phyloP scores from a whole-genome alignment of 1,140 invertebrate species.

The Episyrphus balteatus region DNA sequence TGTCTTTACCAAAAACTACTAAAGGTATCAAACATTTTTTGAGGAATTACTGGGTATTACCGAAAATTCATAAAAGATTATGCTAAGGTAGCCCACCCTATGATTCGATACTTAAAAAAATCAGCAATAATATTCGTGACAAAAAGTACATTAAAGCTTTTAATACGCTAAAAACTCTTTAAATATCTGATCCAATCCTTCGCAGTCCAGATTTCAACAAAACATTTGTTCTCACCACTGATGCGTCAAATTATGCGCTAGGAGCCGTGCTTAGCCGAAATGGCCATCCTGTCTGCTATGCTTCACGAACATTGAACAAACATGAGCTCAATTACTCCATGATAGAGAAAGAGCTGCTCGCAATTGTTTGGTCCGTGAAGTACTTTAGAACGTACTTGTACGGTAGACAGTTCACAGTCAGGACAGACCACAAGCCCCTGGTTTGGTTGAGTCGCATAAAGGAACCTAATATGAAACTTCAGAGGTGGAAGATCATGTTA shows the following conservation, averaged over 20 bases:
- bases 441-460: slow-evolving; percentile 23
- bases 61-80: no score
- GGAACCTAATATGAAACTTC: slow-evolving; percentile 5
- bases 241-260: slow-evolving; percentile 7
- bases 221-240: slow-evolving; percentile 5
- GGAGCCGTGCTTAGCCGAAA: slow-evolving; percentile 6
- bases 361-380: no score
- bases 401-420: slow-evolving; percentile 2
- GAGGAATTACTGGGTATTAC: no score
- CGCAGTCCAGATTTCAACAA: slow-evolving; percentile 15
- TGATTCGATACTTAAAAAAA: no score
- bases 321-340: slow-evolving; percentile 5
- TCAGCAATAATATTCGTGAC: no score
- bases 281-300: slow-evolving; percentile 1
- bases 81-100: no score
- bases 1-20: no score
- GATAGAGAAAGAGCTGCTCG: slow-evolving; percentile 6
- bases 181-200: slow-evolving; percentile 18
- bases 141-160: no score
- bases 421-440: slow-evolving; percentile 5
- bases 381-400: slow-evolving; percentile 8
- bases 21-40: no score
- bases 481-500: slow-evolving; percentile 7
- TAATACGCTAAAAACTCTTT: slow-evolving; percentile 12
- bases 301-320: slow-evolving; percentile 9